A percentile compares a stretch with the other conserved stretches of the same genome.
These are phyloP conservation scores for Xenus cinereus DNA, from an alignment of 2,113 vertebrate species.

Conservation along the genomic window DNA sequence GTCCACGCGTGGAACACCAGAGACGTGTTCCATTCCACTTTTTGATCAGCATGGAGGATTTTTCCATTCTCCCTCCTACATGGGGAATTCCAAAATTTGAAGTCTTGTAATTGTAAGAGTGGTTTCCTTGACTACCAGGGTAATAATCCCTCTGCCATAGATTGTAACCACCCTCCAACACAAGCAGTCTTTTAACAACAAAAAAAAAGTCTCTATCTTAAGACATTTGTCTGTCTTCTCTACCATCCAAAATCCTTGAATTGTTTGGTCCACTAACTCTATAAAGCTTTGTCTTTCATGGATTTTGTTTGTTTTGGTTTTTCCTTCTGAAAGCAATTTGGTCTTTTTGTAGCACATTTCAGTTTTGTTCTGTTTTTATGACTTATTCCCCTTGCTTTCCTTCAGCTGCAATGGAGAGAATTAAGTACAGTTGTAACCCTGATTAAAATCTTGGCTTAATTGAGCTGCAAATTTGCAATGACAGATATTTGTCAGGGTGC, in stretches of 20 bases:
- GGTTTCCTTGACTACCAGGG: constrained; percentile 5
- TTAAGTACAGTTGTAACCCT: constrained; percentile 15
- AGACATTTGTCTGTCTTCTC: background rate
- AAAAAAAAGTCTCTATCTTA: background rate
- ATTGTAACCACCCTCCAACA: background rate
- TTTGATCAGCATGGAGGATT: background rate
- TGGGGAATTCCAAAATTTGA: background rate
- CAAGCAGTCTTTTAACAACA: background rate
- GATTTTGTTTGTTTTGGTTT: constrained; percentile 18
- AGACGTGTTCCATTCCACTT: background rate
- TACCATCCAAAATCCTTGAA: background rate
- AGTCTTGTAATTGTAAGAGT: background rate
- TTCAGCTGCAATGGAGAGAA: background rate
- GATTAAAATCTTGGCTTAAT: constrained; percentile 32
- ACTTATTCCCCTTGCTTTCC: background rate
- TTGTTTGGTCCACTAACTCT: background rate
- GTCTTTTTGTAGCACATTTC: background rate
- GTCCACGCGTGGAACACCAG: accelerated
- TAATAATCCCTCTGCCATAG: background rate
- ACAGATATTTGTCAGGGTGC: constrained; percentile 10
- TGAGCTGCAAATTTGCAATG: constrained; percentile 40
- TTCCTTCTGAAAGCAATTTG: constrained; percentile 4
- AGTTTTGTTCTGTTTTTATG: constrained; percentile 10
- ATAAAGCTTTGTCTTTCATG: background rate
- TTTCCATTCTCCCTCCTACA: background rate